A percentile compares a stretch with the other conserved stretches of the same genome.
phyloP scores from a whole-genome alignment of 2,888 invertebrate genomes.

The Lasioglossum vierecki region DNA sequence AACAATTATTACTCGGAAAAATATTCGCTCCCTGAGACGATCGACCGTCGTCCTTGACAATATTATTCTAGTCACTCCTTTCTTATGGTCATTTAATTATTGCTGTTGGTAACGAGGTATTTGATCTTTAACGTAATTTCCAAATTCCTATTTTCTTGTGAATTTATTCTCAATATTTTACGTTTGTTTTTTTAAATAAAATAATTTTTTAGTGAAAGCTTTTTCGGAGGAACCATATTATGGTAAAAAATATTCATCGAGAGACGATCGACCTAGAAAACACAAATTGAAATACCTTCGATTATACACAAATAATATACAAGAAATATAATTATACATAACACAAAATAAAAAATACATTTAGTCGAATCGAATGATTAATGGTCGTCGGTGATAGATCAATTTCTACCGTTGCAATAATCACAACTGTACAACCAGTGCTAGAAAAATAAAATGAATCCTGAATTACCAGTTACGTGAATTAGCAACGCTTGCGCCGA shows the following conservation, averaged over 20 bases:
- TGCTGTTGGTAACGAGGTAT: neutral
- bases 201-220: too few species aligned
- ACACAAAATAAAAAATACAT: too few species aligned
- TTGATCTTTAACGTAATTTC: too few species aligned
- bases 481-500: neutral
- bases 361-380: too few species aligned
- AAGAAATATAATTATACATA: too few species aligned
- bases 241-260: too few species aligned
- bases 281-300: neutral
- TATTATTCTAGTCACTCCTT: neutral
- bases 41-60: neutral
- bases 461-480: slow-evolving; percentile 1
- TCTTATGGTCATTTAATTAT: neutral
- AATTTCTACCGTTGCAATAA: neutral
- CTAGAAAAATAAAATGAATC: neutral
- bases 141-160: too few species aligned
- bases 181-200: too few species aligned
- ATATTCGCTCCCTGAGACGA: neutral
- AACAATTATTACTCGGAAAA: neutral
- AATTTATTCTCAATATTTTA: too few species aligned
- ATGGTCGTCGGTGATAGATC: neutral
- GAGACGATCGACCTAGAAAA: too few species aligned
- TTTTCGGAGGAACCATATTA: too few species aligned
- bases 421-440: neutral
- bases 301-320: too few species aligned